A percentile compares a stretch with the other conserved stretches of the same genome.
These are phyloP conservation scores for Acanthisitta chloris DNA, from an alignment of 2,113 vertebrate species.

Conservation along the genomic window DNA sequence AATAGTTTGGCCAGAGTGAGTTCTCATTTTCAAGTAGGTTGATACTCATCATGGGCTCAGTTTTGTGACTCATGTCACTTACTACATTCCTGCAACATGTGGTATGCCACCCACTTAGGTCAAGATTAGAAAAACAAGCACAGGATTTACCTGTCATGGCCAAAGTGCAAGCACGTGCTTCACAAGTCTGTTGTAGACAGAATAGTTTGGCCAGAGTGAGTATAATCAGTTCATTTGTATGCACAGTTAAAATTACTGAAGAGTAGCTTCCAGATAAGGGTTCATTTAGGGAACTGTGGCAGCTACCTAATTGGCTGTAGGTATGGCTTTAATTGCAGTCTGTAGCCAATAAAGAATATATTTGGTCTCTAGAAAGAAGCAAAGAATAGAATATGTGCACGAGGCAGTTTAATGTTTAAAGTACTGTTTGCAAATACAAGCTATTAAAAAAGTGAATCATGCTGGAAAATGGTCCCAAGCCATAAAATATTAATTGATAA, in stretches of 20 bases:
- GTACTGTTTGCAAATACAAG: slow-evolving; percentile 10
- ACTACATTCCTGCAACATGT: accelerated
- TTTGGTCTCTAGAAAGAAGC: background rate
- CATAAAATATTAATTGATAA: slow-evolving; percentile 37
- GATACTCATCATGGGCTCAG: background rate
- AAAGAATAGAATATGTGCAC: background rate
- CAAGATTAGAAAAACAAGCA: background rate
- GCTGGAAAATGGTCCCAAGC: background rate
- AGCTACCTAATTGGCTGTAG: slow-evolving; percentile 25
- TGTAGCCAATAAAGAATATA: background rate
- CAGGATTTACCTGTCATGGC: accelerated
- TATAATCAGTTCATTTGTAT: slow-evolving; percentile 10
- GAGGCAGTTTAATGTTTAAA: slow-evolving; percentile 20
- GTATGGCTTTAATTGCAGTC: background rate
- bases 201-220: background rate
- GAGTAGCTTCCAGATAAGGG: background rate
- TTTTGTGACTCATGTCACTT: background rate
- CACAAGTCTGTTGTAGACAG: background rate
- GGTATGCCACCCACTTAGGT: background rate
- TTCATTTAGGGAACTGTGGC: background rate
- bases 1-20: background rate
- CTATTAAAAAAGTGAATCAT: background rate
- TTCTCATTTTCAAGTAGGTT: background rate
- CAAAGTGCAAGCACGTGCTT: background rate
- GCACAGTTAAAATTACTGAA: background rate